Percentiles rank a stretch among this genome's conserved stretches.
Evolutionary conservation across 1,140 invertebrate genomes (phyloP).

Genomic region (Ceratosolen solmsi): DNA sequence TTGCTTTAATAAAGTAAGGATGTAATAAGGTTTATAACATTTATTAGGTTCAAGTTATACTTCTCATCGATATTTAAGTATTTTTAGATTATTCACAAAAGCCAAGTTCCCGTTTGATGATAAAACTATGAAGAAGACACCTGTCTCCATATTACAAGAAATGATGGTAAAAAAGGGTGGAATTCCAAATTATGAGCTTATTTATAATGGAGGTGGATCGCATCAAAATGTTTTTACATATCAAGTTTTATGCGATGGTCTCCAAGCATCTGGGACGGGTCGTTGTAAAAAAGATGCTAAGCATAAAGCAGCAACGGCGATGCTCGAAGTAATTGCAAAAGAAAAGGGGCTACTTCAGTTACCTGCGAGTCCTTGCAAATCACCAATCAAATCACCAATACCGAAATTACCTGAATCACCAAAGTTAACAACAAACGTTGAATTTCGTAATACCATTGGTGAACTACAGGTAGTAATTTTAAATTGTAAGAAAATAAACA

Average conservation of each 20-base stretch:
- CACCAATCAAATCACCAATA: constrained; percentile 59
- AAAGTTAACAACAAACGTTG: constrained; percentile 53
- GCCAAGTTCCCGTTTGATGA: neutral
- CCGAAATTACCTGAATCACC: constrained; percentile 47
- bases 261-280: constrained; percentile 74
- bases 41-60: too few relatives aligned
- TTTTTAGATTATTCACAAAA: neutral
- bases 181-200: constrained; percentile 80
- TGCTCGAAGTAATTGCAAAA: constrained; percentile 71
- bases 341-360: constrained; percentile 68
- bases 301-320: constrained; percentile 78
- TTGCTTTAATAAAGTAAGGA: too few relatives aligned
- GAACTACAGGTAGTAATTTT: constrained; percentile 61
- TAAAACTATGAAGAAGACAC: constrained; percentile 74
- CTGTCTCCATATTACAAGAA: constrained; percentile 83
- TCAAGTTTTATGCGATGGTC: constrained; percentile 71
- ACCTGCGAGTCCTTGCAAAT: constrained; percentile 61
- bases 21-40: too few relatives aligned
- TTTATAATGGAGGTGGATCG: constrained; percentile 80
- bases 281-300: constrained; percentile 83
- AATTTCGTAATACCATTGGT: constrained; percentile 68
- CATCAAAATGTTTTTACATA: constrained; percentile 83
- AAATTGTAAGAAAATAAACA: too few relatives aligned
- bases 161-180: constrained; percentile 77
- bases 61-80: neutral